Percentiles rank a stretch among this genome's conserved stretches.
Conservation (phyloP, 2,888 invertebrate genomes). For the Ophion ellenae region DNA sequence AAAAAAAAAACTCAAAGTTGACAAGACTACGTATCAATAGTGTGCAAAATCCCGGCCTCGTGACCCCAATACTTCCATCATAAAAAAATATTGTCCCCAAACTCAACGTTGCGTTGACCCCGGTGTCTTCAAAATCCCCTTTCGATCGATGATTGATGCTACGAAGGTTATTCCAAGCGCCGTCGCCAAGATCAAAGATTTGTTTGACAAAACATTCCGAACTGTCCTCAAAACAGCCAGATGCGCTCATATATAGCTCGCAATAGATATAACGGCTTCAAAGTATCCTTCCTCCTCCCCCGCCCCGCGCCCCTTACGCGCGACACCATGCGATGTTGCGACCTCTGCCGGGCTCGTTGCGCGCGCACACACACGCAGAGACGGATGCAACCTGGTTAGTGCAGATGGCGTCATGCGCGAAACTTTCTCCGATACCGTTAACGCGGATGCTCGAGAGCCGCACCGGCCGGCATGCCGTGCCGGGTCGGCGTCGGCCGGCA, state of each 20-base stretch:
- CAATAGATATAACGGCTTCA: neutral
- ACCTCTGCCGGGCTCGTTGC: conserved; percentile 42
- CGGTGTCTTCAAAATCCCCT: neutral
- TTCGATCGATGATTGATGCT: neutral
- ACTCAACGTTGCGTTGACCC: too few species aligned
- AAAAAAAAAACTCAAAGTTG: too few species aligned
- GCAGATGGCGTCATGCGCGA: conserved; percentile 65
- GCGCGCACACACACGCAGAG: neutral
- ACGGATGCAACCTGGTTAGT: conserved; percentile 55
- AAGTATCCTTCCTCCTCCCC: neutral
- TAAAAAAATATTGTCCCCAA: neutral
- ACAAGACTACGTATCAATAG: neutral
- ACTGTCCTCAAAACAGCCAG: neutral
- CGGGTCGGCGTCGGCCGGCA: neutral
- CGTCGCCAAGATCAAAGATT: neutral
- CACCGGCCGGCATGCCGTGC: conserved; percentile 58
- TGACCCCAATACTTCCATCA: too few species aligned
- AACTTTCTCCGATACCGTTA: conserved; percentile 68
- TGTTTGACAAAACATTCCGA: neutral
- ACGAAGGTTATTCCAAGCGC: neutral
- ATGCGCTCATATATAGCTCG: neutral
- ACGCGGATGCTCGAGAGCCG: conserved; percentile 57
- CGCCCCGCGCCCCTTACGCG: neutral
- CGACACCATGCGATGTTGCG: neutral
- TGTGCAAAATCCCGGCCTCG: neutral